Conservation (phyloP, 2,797 vertebrate species). For the Pelodytes ibericus region DNA sequence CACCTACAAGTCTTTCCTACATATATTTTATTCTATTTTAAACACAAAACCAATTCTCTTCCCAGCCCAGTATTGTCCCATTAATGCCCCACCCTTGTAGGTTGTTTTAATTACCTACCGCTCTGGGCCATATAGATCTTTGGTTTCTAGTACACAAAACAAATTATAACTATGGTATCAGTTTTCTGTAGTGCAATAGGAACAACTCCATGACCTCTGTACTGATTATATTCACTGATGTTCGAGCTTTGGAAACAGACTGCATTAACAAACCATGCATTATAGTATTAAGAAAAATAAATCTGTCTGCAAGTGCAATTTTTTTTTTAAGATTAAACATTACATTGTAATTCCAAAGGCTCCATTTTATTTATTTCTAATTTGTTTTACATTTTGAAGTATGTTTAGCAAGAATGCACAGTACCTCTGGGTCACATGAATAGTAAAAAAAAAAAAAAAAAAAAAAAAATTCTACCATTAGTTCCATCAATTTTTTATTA, state of each 20-base stretch:
- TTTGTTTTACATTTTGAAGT: no score
- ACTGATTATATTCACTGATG: background rate
- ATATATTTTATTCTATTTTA: constrained; percentile 34
- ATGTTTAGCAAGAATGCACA: background rate
- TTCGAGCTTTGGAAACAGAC: background rate
- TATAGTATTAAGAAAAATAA: background rate
- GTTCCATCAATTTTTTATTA: no score
- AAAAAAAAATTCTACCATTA: no score
- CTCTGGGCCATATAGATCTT: constrained; percentile 25
- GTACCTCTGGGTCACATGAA: background rate
- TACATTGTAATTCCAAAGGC: no score
- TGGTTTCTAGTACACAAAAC: constrained; percentile 46
- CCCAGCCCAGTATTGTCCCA: constrained; percentile 24
- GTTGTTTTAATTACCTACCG: constrained; percentile 34
- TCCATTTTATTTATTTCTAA: no score
- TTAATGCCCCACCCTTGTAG: constrained; percentile 26
- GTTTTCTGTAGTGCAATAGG: background rate
- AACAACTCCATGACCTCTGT: background rate
- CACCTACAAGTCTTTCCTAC: constrained; percentile 21
- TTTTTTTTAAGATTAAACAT: background rate
- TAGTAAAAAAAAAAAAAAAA: no score
- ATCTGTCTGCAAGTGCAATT: background rate
- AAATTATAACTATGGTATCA: constrained; percentile 36
- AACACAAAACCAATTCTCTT: constrained; percentile 16
- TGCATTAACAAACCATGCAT: background rate